Percentiles rank a stretch among this genome's conserved stretches.
Evolutionary conservation across 1,140 invertebrate species (phyloP).

Genomic region (Neelides sp.): DNA sequence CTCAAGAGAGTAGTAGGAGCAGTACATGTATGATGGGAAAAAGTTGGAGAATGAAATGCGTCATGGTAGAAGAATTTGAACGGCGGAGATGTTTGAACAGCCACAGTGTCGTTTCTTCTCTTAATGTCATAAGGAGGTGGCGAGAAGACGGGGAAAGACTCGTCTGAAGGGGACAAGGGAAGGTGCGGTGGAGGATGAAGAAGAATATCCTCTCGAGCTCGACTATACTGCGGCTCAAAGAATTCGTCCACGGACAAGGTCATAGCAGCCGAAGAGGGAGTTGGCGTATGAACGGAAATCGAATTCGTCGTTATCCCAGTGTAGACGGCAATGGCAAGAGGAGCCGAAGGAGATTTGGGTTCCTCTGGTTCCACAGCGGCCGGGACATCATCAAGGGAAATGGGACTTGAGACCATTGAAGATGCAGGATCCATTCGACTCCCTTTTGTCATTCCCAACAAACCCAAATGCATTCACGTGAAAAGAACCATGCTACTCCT

Average conservation of each 20-base stretch:
- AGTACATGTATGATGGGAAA: slow-evolving; percentile 72
- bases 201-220: slow-evolving; percentile 13
- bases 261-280: slow-evolving; percentile 69
- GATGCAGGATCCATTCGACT: slow-evolving; percentile 21
- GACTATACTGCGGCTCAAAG: slow-evolving; percentile 49
- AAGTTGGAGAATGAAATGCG: slow-evolving; percentile 56
- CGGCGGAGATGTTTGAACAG: slow-evolving; percentile 44
- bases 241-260: slow-evolving; percentile 72
- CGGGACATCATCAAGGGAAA: slow-evolving; percentile 18
- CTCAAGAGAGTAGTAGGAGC: too few relatives aligned
- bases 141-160: slow-evolving; percentile 70
- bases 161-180: slow-evolving; percentile 38
- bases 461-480: background rate
- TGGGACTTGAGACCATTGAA: slow-evolving; percentile 23
- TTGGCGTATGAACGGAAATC: slow-evolving; percentile 43
- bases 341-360: slow-evolving; percentile 18
- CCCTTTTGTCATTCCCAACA: slow-evolving; percentile 6
- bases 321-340: slow-evolving; percentile 30
- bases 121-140: slow-evolving; percentile 52
- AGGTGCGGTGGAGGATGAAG: slow-evolving; percentile 27
- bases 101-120: slow-evolving; percentile 35
- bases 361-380: background rate
- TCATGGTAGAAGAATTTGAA: slow-evolving; percentile 37
- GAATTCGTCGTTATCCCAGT: slow-evolving; percentile 31
- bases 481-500: background rate